These are phyloP conservation scores for Cheilosia impressa DNA, from an alignment of 2,888 invertebrate species.

Conservation along the genomic window DNA sequence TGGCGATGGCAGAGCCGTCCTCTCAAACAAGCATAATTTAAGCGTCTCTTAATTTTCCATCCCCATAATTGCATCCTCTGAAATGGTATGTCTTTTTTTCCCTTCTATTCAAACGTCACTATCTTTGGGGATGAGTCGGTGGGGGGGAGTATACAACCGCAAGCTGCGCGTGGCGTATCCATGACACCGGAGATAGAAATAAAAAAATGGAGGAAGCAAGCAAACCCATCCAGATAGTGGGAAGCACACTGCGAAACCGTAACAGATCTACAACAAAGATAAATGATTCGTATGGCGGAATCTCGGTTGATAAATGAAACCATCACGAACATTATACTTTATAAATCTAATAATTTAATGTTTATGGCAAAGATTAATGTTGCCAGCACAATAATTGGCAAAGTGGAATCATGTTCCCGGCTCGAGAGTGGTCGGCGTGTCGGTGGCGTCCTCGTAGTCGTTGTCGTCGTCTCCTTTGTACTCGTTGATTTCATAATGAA, in stretches of 20 bases:
- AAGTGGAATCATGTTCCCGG: slow-evolving; percentile 73
- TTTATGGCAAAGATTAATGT: slow-evolving; percentile 78
- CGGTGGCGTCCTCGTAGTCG: slow-evolving; percentile 16
- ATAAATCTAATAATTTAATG: slow-evolving; percentile 78
- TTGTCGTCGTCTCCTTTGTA: slow-evolving; percentile 11
- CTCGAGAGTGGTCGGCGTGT: slow-evolving; percentile 24
- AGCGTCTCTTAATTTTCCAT: slow-evolving; percentile 35
- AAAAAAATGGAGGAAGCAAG: not conserved
- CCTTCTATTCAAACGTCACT: not conserved
- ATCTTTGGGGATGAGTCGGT: not conserved
- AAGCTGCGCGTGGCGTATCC: slow-evolving; percentile 31
- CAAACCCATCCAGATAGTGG: not conserved
- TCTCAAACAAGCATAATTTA: slow-evolving; percentile 29
- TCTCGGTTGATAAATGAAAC: slow-evolving; percentile 77
- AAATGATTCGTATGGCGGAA: slow-evolving; percentile 70
- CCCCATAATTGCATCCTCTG: slow-evolving; percentile 33
- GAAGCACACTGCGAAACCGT: slow-evolving; percentile 16
- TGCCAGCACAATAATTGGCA: slow-evolving; percentile 75
- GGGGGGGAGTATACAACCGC: not conserved
- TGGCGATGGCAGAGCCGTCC: slow-evolving; percentile 3
- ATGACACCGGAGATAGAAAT: slow-evolving; percentile 20
- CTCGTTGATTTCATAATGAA: slow-evolving; percentile 54
- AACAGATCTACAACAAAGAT: slow-evolving; percentile 71
- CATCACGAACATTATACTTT: slow-evolving; percentile 78
- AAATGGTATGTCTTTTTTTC: not conserved